Base-by-base conservation (phyloP, 2,113 vertebrate genomes). In the Periophthalmus modestus region DNA sequence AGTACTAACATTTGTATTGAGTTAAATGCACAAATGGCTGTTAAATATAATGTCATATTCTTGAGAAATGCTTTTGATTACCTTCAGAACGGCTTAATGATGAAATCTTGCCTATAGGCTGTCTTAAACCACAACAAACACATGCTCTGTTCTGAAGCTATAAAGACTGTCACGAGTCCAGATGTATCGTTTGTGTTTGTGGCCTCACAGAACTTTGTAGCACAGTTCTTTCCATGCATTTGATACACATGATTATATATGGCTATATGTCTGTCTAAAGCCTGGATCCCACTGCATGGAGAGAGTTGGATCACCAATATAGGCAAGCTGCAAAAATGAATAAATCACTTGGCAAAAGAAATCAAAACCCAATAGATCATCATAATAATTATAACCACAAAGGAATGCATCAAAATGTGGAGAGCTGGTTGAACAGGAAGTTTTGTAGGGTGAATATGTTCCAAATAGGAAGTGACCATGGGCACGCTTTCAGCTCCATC, bases 111-210 rank as follows among this genome's bases (percentile, higher is more conserved):
- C 59, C 59, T 62, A 33, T 33, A 43, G 18, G 33, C 33, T 5
- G 18, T 65, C 43, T 39, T 18, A 65, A 43, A 65, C 62, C 62
- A 65, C 62, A 65, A n/a, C 18, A 63, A 63, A 63, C 34, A 65
- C 36, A 39, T 5, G 34, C 15, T 36, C 33, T 65, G 28, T 39
- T 65, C 9, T 65, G 61, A 36, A 65, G 18, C 61, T 36, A 65
- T 23, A 14, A 28, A 59, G 23, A 24, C 33, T 65, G 62, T 39
- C 57, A 59, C 28, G 57, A 28, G 23, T 59, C 21, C 57, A 59
- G 23, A 59, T 59, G 23, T 28, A 28, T 59, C 13, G 13, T 28
- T 15, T 59, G 10, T 62, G 54, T 62, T 28, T 57, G 16, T 57
- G n/a, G 4, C 55, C n/a, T 57, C 21, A 16, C 50, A 52, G 16